Evolutionary conservation across 2,113 vertebrate species (phyloP).

Genomic region (Tauraco erythrolophus): DNA sequence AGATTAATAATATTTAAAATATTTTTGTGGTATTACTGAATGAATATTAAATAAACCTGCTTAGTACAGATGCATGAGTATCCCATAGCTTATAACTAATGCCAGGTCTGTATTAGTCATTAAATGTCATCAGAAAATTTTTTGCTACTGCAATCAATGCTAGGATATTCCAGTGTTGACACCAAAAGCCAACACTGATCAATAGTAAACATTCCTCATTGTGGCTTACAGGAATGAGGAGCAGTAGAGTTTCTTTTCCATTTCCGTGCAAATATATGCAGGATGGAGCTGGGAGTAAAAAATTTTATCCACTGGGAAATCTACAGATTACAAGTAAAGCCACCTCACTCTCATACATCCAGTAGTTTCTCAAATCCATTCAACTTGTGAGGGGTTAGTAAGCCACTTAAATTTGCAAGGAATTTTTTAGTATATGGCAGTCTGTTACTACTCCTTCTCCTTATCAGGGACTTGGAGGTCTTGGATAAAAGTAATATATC

Average conservation of each 20-base stretch:
- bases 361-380: not conserved
- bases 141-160: not conserved
- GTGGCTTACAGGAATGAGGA: not conserved
- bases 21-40: not conserved
- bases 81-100: not conserved
- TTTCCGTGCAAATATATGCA: not conserved
- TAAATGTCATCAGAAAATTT: not conserved
- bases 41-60: not conserved
- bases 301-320: not conserved
- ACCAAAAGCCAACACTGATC: not conserved
- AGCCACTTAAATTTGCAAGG: not conserved
- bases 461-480: not conserved
- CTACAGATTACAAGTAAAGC: not conserved
- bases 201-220: not conserved
- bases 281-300: not conserved
- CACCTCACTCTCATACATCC: not conserved
- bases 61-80: accelerated
- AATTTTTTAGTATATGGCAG: not conserved
- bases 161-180: not conserved
- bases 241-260: not conserved
- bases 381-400: not conserved
- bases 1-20: not conserved
- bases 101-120: not conserved
- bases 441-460: not conserved
- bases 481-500: not conserved